These are phyloP conservation scores for Tautogolabrus adspersus DNA, from an alignment of 2,113 vertebrate species.

Conservation along the genomic window DNA sequence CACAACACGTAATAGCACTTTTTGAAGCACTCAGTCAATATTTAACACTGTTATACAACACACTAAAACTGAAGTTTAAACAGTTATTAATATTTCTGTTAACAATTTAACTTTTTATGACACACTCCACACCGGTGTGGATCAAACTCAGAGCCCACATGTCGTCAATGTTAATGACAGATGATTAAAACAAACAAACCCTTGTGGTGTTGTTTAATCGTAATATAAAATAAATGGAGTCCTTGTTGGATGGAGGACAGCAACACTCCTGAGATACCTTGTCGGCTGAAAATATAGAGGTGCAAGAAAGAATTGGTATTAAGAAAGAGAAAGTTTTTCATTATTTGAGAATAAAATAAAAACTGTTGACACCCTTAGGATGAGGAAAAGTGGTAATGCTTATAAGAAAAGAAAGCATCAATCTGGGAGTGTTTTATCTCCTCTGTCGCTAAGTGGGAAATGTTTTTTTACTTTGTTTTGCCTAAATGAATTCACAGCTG, in stretches of 20 bases:
- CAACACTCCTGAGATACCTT: conserved; percentile 40
- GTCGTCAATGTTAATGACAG: too few relatives aligned
- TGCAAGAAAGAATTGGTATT: conserved; percentile 7
- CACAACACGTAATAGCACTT: too few relatives aligned
- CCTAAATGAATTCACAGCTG: conserved; percentile 40
- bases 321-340: conserved; percentile 50
- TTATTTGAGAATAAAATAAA: conserved; percentile 25
- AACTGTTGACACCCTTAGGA: conserved; percentile 29
- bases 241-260: conserved; percentile 10
- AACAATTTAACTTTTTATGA: too few relatives aligned
- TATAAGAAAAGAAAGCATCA: conserved; percentile 50
- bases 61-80: too few relatives aligned
- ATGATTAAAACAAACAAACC: too few relatives aligned
- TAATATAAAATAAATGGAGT: not conserved
- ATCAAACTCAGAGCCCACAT: too few relatives aligned
- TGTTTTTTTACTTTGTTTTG: conserved; percentile 52
- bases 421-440: conserved; percentile 57
- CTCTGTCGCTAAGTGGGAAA: conserved; percentile 29
- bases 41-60: too few relatives aligned
- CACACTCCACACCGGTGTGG: too few relatives aligned
- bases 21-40: too few relatives aligned
- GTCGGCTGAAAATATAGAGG: conserved; percentile 31
- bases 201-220: too few relatives aligned
- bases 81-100: too few relatives aligned
- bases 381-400: conserved; percentile 42